These are phyloP conservation scores for Cyprinodon diabolis DNA, from an alignment of 2,797 vertebrate genomes.

Conservation along the genomic window DNA sequence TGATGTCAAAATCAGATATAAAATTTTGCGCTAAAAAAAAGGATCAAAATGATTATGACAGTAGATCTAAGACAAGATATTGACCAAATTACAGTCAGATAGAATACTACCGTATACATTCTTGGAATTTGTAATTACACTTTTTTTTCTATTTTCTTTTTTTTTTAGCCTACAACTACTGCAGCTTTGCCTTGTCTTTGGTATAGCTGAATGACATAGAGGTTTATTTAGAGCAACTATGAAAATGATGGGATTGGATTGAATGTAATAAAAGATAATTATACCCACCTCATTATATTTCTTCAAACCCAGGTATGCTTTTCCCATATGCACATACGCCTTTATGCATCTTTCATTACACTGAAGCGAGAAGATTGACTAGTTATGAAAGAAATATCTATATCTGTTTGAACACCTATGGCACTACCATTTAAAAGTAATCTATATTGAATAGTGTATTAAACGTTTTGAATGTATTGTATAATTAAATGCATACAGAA, in stretches of 20 bases:
- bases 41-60: not conserved
- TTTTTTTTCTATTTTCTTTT: not conserved
- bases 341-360: conserved; percentile 87
- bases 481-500: not conserved
- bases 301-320: conserved; percentile 83
- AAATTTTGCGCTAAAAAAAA: conserved; percentile 7
- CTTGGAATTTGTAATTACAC: not conserved
- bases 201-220: conserved; percentile 1
- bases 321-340: conserved; percentile 90
- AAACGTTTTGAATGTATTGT: not conserved
- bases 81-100: not conserved
- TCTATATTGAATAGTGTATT: conserved; percentile 10
- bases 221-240: conserved; percentile 3
- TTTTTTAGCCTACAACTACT: not conserved
- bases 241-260: conserved; percentile 14
- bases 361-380: conserved; percentile 66
- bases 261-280: conserved; percentile 30
- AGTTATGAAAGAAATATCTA: conserved; percentile 23
- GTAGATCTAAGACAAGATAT: not conserved
- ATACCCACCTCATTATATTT: conserved; percentile 81
- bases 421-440: conserved; percentile 6
- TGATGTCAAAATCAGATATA: conserved; percentile 7
- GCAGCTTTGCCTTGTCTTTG: not conserved
- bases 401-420: conserved; percentile 28
- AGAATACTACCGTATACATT: not conserved